Conservation (phyloP, 2,113 vertebrate genomes). For the Antidorcas marsupialis region DNA sequence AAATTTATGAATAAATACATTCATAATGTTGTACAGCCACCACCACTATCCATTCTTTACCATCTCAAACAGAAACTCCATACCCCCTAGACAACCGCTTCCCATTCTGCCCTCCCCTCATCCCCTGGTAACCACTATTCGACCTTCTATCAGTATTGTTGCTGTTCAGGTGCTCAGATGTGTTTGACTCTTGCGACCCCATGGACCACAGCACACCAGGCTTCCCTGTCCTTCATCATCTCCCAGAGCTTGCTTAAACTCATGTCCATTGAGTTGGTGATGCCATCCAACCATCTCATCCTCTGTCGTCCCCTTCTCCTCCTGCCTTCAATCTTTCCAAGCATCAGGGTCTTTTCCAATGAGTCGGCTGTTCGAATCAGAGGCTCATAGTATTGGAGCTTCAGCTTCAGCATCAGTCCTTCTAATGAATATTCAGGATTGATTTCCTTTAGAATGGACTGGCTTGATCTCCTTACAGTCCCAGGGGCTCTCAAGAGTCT, state of each 20-base stretch:
- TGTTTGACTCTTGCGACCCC: rapidly evolving
- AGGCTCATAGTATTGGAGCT: background rate
- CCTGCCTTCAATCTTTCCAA: too few relatives aligned
- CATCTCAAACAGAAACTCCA: background rate
- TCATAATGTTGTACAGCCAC: background rate
- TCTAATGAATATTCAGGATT: background rate
- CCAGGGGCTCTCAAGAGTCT: background rate
- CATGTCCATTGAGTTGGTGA: too few relatives aligned
- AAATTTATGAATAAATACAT: background rate
- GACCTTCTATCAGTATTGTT: background rate
- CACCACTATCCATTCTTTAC: background rate
- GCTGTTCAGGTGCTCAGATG: background rate
- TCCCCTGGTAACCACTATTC: background rate
- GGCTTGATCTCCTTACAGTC: background rate
- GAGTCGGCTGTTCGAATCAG: background rate
- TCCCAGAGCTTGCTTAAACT: rapidly evolving
- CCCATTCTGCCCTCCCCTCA: background rate
- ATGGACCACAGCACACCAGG: rapidly evolving
- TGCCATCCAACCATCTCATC: too few relatives aligned
- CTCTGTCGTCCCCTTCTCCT: too few relatives aligned
- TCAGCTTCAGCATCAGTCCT: background rate
- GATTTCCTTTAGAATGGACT: background rate
- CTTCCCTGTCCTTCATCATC: too few relatives aligned
- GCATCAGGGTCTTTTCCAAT: background rate
- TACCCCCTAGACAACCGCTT: background rate